Evolutionary conservation across 2,888 invertebrate genomes (phyloP).

Genomic region (Platerodrilus igneus): DNA sequence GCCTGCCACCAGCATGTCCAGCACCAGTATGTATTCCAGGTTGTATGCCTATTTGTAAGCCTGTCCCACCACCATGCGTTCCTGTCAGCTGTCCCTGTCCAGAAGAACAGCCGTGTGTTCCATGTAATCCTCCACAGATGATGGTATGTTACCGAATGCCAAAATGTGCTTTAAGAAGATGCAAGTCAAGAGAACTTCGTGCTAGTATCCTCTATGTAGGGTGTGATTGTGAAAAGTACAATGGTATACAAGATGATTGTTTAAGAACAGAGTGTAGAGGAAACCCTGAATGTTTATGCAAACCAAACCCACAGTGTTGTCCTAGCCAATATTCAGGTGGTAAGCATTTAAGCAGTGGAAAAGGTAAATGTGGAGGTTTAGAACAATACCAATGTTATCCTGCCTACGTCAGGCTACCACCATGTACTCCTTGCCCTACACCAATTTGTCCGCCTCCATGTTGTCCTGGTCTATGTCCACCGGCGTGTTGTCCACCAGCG

Average conservation of each 20-base stretch:
- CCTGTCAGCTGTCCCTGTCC: slow-evolving; percentile 51
- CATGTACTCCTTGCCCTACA: slow-evolving; percentile 15
- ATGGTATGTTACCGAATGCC: slow-evolving; percentile 52
- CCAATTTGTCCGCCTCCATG: slow-evolving; percentile 44
- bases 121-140: slow-evolving; percentile 55
- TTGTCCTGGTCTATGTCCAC: slow-evolving; percentile 47
- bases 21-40: slow-evolving; percentile 53
- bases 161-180: slow-evolving; percentile 43
- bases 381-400: slow-evolving; percentile 42
- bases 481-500: slow-evolving; percentile 44
- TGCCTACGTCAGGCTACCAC: slow-evolving; percentile 28
- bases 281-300: slow-evolving; percentile 51
- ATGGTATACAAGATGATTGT: slow-evolving; percentile 58
- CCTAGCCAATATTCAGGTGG: slow-evolving; percentile 47
- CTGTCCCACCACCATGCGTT: slow-evolving; percentile 50
- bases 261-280: slow-evolving; percentile 54
- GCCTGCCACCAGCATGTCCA: slow-evolving; percentile 30
- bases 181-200: slow-evolving; percentile 52
- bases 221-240: slow-evolving; percentile 57
- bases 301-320: slow-evolving; percentile 55
- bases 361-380: slow-evolving; percentile 16
- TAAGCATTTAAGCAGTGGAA: slow-evolving; percentile 42
- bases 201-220: slow-evolving; percentile 55
- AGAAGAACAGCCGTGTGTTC: slow-evolving; percentile 54
- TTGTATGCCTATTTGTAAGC: slow-evolving; percentile 47